phyloP scores from a whole-genome alignment of 2,888 invertebrate genomes.

The Tineola bisselliella region DNA sequence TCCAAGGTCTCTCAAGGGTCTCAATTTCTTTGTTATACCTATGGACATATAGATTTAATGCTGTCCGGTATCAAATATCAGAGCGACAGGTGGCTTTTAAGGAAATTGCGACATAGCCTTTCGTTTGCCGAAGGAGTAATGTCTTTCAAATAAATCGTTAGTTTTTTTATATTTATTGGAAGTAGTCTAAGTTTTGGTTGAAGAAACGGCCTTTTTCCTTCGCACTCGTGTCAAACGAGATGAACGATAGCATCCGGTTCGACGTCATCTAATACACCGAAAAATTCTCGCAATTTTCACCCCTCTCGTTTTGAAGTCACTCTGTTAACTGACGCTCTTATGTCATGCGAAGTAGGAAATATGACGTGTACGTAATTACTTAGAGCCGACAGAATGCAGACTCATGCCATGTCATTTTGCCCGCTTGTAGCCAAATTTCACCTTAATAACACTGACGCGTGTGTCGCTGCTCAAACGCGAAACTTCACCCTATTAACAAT shows the following conservation, averaged over 20 bases:
- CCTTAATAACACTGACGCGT: conserved; percentile 14
- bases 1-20: not conserved
- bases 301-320: conserved; percentile 9
- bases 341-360: conserved; percentile 20
- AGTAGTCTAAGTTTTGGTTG: too few relatives aligned
- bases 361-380: conserved; percentile 63
- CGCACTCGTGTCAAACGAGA: not conserved
- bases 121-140: conserved; percentile 1
- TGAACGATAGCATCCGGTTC: not conserved
- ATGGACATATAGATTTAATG: not conserved
- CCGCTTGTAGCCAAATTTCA: conserved; percentile 17
- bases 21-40: not conserved
- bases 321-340: conserved; percentile 12
- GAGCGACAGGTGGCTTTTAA: conserved; percentile 12
- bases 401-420: conserved; percentile 63
- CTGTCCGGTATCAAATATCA: not conserved
- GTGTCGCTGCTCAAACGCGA: not conserved
- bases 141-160: not conserved
- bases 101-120: not conserved
- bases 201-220: too few relatives aligned
- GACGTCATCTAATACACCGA: not conserved
- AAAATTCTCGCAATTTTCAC: not conserved
- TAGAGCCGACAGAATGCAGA: conserved; percentile 41
- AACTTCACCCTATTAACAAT: not conserved
- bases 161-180: too few relatives aligned